Percentiles rank a stretch among this genome's conserved stretches.
These are phyloP conservation scores for Zoanthus sansibaricus DNA, from an alignment of 92 coral and sea anemone genomes.

Conservation along the genomic window DNA sequence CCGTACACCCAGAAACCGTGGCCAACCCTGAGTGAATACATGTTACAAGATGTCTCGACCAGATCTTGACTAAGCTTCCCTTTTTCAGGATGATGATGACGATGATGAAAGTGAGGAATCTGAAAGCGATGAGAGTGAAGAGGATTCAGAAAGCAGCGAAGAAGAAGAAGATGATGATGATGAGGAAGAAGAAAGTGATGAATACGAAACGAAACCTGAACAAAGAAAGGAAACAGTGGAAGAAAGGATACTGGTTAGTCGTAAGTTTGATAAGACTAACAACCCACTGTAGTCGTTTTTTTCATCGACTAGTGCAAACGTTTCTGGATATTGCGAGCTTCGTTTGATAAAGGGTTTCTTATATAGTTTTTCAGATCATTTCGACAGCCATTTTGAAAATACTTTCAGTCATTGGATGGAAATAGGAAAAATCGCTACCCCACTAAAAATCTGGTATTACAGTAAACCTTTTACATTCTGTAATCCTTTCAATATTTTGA, in stretches of 20 bases:
- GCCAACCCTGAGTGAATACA: neutral
- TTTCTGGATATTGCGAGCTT: no score
- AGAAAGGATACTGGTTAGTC: constrained; percentile 76
- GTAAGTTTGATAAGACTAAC: neutral
- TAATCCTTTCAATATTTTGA: no score
- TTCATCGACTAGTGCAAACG: no score
- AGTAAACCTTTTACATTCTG: no score
- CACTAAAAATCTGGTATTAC: no score
- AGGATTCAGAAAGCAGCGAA: constrained; percentile 69
- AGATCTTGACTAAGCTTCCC: neutral
- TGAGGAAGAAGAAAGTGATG: constrained; percentile 66
- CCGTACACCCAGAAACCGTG: no score
- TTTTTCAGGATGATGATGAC: constrained; percentile 21
- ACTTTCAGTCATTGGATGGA: no score
- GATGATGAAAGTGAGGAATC: constrained; percentile 66
- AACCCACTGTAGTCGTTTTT: no score
- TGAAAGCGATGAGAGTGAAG: constrained; percentile 75
- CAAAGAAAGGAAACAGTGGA: constrained; percentile 65
- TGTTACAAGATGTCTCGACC: neutral
- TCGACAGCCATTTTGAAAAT: neutral
- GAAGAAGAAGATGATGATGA: constrained; percentile 66
- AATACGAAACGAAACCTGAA: constrained; percentile 60
- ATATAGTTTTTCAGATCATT: neutral
- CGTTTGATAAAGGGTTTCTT: neutral
- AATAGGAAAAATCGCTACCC: no score